These are phyloP conservation scores for Mus spicilegus DNA, from an alignment of 2,113 vertebrate genomes.

Conservation along the genomic window DNA sequence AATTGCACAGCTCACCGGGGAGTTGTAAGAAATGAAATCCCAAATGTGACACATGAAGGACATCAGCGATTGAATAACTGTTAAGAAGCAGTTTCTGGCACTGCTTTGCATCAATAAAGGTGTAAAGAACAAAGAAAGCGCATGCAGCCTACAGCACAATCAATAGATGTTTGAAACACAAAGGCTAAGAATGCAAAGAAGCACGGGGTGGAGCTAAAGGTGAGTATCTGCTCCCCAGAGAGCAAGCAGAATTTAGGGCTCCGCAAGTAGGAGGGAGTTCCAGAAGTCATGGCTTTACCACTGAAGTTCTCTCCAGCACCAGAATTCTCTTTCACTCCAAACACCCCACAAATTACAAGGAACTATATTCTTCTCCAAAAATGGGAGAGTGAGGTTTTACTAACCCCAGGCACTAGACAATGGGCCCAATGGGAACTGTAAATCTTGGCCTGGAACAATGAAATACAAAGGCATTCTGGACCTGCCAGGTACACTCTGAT, in stretches of 20 bases:
- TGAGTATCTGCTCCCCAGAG: constrained; percentile 12
- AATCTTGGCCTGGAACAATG: constrained; percentile 38
- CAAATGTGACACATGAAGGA: constrained; percentile 73
- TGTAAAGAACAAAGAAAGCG: constrained; percentile 78
- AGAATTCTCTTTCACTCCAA: constrained; percentile 4
- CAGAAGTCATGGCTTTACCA: neutral
- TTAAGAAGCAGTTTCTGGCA: constrained; percentile 69
- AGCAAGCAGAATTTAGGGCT: neutral
- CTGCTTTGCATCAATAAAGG: constrained; percentile 79
- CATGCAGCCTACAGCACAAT: constrained; percentile 55
- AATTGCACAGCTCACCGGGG: constrained; percentile 77
- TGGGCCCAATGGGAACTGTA: neutral
- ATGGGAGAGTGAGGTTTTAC: neutral
- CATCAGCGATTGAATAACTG: constrained; percentile 74
- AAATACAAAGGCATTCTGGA: constrained; percentile 59
- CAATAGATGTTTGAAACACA: constrained; percentile 73
- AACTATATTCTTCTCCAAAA: constrained; percentile 16
- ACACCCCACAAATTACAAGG: neutral
- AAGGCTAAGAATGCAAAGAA: constrained; percentile 27
- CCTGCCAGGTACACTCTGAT: neutral
- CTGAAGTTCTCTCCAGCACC: neutral
- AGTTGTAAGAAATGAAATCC: constrained; percentile 81
- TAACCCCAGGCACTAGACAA: neutral
- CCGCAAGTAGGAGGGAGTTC: neutral
- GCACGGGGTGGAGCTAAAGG: neutral